Evolutionary conservation across 2,797 vertebrate genomes (phyloP).

Genomic region (Anableps anableps): DNA sequence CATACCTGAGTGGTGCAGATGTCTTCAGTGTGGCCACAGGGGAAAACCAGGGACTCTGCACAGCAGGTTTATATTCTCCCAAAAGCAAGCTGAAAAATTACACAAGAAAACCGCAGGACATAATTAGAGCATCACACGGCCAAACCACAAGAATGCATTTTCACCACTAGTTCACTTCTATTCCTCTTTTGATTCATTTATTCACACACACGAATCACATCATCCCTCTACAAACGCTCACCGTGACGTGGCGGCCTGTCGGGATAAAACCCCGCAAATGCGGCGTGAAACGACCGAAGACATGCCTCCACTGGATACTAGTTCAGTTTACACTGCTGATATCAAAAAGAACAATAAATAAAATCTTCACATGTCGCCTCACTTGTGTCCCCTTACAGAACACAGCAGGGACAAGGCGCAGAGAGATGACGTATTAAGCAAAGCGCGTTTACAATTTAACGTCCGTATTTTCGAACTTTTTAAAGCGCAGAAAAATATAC

Average conservation of each 20-base stretch:
- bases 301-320: constrained; percentile 41
- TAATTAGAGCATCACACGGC: background rate
- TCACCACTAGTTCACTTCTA: background rate
- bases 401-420: constrained; percentile 24
- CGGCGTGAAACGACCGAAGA: constrained; percentile 45
- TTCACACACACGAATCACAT: background rate
- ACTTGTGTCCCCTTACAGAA: constrained; percentile 15
- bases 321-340: constrained; percentile 16
- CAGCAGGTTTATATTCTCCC: constrained; percentile 54
- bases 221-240: constrained; percentile 31
- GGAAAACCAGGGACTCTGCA: constrained; percentile 82
- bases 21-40: constrained; percentile 83
- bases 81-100: constrained; percentile 69
- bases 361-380: constrained; percentile 11
- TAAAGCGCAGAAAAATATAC: background rate
- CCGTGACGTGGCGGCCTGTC: constrained; percentile 42
- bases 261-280: constrained; percentile 50
- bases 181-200: background rate
- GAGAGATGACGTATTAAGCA: constrained; percentile 46
- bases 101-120: background rate
- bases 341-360: background rate
- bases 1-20: constrained; percentile 87
- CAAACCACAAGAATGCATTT: background rate
- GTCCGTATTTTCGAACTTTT: constrained; percentile 55
- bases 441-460: background rate